Percentiles rank a stretch among this genome's conserved stretches.
phyloP scores from a whole-genome alignment of 2,113 vertebrate genomes.

The Spea multiplicata region DNA sequence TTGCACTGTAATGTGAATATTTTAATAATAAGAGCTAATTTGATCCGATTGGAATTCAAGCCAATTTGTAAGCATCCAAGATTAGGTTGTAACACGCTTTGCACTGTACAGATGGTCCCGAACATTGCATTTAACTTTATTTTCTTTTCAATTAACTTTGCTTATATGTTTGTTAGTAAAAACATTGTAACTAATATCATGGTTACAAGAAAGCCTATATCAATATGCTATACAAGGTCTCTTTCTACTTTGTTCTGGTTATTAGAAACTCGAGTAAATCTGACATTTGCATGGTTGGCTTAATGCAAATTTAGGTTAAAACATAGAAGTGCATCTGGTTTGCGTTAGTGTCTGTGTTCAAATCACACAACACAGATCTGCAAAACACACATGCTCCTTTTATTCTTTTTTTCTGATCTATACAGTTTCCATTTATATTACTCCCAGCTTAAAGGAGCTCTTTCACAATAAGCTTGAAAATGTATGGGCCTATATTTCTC shows the following conservation, averaged over 20 bases:
- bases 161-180: neutral
- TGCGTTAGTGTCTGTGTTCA: neutral
- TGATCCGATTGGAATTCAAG: no score
- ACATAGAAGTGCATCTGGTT: neutral
- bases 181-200: neutral
- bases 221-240: neutral
- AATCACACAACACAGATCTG: neutral
- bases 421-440: neutral
- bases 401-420: neutral
- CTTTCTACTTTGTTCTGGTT: neutral
- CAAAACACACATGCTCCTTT: neutral
- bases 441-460: no score
- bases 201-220: neutral
- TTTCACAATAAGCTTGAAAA: no score
- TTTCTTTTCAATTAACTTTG: neutral
- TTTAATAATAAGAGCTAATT: no score
- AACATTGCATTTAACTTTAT: neutral
- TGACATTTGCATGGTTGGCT: slow-evolving; percentile 17
- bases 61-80: no score
- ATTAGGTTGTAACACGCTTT: neutral
- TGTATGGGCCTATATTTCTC: no score
- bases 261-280: neutral
- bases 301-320: slow-evolving; percentile 8
- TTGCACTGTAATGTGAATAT: no score
- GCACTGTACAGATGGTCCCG: neutral